phyloP scores from a whole-genome alignment of 2,113 vertebrate species.

The Ptilonorhynchus violaceus region DNA sequence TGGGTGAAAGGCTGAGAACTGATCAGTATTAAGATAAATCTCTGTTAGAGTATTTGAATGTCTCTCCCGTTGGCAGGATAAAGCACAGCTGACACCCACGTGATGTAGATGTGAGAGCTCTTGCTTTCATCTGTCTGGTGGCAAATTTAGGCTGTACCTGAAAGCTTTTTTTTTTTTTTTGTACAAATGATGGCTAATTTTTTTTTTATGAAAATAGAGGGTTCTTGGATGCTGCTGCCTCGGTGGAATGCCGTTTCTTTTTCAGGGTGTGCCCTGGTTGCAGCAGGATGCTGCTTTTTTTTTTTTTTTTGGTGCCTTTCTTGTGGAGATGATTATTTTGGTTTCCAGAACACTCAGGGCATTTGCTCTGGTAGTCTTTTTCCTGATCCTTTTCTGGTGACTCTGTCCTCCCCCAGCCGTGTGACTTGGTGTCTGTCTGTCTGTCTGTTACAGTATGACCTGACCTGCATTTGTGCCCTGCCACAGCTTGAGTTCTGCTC shows the following conservation, averaged over 20 bases:
- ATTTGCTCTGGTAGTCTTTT: background rate
- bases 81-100: background rate
- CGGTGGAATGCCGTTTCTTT: background rate
- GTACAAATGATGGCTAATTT: background rate
- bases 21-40: conserved; percentile 20
- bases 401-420: background rate
- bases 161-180: background rate
- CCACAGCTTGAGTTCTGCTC: conserved; percentile 38
- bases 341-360: conserved; percentile 10
- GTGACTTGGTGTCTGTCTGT: background rate
- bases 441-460: background rate
- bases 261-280: background rate
- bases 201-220: background rate
- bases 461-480: background rate
- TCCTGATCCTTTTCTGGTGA: background rate
- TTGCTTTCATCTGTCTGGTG: background rate
- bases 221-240: background rate
- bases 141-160: background rate
- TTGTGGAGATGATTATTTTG: background rate
- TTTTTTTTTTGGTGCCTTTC: conserved; percentile 16
- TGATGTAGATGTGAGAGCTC: background rate
- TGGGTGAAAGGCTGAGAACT: background rate
- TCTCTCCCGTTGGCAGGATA: background rate
- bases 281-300: background rate
- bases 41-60: background rate